Evolutionary conservation across 2,888 invertebrate genomes (phyloP), one percentile per base, ranked within the genome.

Genomic region (Ommatoiulus sabulosus): DNA sequence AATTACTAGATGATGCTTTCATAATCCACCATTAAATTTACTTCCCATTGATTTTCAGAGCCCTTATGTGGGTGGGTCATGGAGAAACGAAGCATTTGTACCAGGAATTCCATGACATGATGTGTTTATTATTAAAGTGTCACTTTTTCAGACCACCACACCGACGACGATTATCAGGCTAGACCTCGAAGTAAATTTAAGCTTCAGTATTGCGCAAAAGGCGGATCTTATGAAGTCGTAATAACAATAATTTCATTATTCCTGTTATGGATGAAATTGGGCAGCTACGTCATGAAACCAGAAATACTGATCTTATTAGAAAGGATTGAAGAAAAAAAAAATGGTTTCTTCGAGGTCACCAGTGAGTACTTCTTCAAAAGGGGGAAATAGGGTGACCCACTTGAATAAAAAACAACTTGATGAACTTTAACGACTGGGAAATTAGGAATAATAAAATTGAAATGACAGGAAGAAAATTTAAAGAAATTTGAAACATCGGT

Each of bases 181-280:
- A 57, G n/a, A 57, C n/a, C n/a, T n/a, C 35, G 35, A 35, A 35
- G 48, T 10, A 48, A 48, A 15, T 7, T 52, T 52, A 12, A 17
- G 17, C 52, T 12, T 10, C 52, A 52, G 8, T 17, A 52, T 52
- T 12, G 80, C 80, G 15, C n/a, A 10, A 7, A 15, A 35, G 24
- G 80, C 35, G 80, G 80, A 35, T 80, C 80, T 80, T 80, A 35
- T 12, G 80, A 80, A 35, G 4, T 80, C 80, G 35, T 80, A 35
- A 24, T 24, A 80, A 80, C 35, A 80, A 80, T 80, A 80, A 80
- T 80, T 80, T 35, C 80, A 80, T 80, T 80, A 80, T 80, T 80
- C 80, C 35, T 35, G 35, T 12, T 12, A 35, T 80, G 80, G 12
- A 35, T 35, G 35, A 20, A 72, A 24, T 72, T 72, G 24, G 3